Percentiles rank a stretch among this genome's conserved stretches.
phyloP scores from a whole-genome alignment of 2,888 invertebrate species.

The Hesperia comma region DNA sequence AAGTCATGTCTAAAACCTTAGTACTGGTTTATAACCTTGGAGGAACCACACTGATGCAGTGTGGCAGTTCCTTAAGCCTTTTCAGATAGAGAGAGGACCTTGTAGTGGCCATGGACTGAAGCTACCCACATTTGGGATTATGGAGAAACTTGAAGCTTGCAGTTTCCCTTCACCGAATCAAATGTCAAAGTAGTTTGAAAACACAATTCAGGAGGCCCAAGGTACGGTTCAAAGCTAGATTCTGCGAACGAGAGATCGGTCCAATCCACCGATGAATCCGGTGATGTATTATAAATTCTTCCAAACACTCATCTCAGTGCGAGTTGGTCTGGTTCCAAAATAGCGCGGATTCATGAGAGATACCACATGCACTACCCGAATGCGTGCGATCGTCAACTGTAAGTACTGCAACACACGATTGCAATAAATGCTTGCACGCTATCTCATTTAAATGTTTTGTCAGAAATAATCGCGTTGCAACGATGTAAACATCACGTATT shows the following conservation, averaged over 20 bases:
- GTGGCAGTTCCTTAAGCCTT: no score
- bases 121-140: no score
- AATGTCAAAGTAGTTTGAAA: no score
- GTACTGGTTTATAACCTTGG: no score
- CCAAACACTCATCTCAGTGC: constrained; percentile 20
- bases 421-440: constrained; percentile 1
- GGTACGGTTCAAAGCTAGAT: neutral
- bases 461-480: constrained; percentile 1
- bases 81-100: no score
- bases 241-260: neutral
- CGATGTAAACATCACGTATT: constrained; percentile 7
- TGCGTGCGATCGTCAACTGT: constrained; percentile 20
- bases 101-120: no score
- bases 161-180: no score
- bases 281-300: constrained; percentile 22
- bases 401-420: neutral
- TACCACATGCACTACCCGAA: constrained; percentile 24
- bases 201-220: no score
- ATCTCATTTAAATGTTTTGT: constrained; percentile 2
- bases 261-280: neutral
- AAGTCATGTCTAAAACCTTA: no score
- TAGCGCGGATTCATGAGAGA: constrained; percentile 43
- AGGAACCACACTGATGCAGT: no score
- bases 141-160: no score
- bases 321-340: constrained; percentile 43